These are phyloP conservation scores for Picus viridis DNA, from an alignment of 2,797 vertebrate genomes.

Conservation along the genomic window DNA sequence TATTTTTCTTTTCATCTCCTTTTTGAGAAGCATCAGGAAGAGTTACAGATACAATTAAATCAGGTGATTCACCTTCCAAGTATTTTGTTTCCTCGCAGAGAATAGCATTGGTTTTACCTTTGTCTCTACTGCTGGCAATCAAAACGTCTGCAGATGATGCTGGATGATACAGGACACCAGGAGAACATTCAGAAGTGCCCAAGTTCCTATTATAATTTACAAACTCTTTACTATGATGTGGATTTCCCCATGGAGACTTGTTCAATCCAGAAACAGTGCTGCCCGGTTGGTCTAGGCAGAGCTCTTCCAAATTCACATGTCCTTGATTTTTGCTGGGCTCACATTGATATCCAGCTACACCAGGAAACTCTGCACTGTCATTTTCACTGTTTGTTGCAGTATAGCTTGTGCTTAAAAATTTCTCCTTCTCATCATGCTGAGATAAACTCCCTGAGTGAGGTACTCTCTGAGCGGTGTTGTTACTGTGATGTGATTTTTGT, in stretches of 20 bases:
- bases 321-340: not conserved
- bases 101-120: not conserved
- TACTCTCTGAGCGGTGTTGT: not conserved
- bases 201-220: not conserved
- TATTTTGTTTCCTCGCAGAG: slow-evolving; percentile 16
- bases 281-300: not conserved
- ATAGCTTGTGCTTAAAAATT: not conserved
- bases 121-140: not conserved
- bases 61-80: slow-evolving; percentile 31
- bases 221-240: not conserved
- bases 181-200: not conserved
- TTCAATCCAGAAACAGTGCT: not conserved
- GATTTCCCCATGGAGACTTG: not conserved
- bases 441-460: not conserved
- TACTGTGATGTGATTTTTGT: not conserved
- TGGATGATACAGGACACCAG: not conserved
- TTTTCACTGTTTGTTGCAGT: not conserved
- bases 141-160: not conserved
- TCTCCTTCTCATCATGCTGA: not conserved
- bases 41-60: not conserved
- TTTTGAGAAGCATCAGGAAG: slow-evolving; percentile 10
- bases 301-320: not conserved
- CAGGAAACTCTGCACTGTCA: not conserved
- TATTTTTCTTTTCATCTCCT: not conserved
- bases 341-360: not conserved